Percentiles rank a stretch among this genome's conserved stretches.
Conservation (phyloP, 2,888 invertebrate species). For the Cerastis leucographa region DNA sequence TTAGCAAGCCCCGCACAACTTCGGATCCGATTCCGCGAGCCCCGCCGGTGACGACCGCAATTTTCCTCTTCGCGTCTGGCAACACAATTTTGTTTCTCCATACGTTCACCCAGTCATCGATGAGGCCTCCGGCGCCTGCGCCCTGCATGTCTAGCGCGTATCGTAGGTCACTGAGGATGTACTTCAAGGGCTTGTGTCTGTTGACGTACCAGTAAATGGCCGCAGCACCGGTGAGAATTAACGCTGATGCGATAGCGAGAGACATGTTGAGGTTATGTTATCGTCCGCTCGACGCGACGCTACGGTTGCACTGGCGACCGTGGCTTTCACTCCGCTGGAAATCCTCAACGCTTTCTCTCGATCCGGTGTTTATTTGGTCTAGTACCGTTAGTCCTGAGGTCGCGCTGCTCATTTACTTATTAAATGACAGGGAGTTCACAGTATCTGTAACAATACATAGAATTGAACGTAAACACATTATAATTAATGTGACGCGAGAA, state of each 20-base stretch:
- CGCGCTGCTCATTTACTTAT: constrained; percentile 64
- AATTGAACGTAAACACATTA: constrained; percentile 39
- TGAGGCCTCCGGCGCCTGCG: constrained; percentile 90
- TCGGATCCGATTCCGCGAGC: constrained; percentile 95
- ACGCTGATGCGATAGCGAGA: constrained; percentile 77
- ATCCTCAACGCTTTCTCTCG: constrained; percentile 88
- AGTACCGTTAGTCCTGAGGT: constrained; percentile 85
- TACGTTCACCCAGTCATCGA: constrained; percentile 91
- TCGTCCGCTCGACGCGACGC: constrained; percentile 82
- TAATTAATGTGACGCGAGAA: constrained; percentile 28
- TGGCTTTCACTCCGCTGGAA: constrained; percentile 86
- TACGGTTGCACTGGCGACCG: constrained; percentile 78
- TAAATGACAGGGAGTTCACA: constrained; percentile 52
- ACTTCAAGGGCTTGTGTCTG: constrained; percentile 89
- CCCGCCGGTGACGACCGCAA: constrained; percentile 96
- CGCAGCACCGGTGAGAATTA: constrained; percentile 76
- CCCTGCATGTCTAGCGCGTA: constrained; percentile 91
- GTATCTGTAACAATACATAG: constrained; percentile 61
- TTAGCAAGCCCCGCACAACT: constrained; percentile 94
- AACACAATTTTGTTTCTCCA: constrained; percentile 91
- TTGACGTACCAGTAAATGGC: constrained; percentile 87
- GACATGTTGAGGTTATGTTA: constrained; percentile 84
- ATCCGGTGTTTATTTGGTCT: constrained; percentile 78
- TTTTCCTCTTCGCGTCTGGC: constrained; percentile 91
- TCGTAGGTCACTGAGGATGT: constrained; percentile 89